Evolutionary conservation across 1,140 invertebrate genomes (phyloP), one percentile per base, ranked within the genome.

Genomic region (Magallana gigas): DNA sequence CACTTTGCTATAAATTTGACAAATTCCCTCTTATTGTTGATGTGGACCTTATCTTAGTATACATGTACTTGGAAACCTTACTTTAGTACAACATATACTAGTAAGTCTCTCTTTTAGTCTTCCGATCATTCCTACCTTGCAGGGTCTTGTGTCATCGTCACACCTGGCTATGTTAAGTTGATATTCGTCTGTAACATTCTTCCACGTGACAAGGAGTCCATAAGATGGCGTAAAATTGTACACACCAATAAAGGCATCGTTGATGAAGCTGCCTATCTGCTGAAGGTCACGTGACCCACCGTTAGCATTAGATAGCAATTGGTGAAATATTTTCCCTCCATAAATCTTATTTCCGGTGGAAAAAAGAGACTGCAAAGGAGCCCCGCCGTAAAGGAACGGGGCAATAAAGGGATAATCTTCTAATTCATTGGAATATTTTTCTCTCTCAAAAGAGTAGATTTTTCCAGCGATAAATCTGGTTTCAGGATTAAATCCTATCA

Each of bases 401-500:
- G 80, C 80, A n/a, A 82, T 56, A 56, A 82, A 82, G 12, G 80
- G 80, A 82, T 82, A 82, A 82, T 82, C 80, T 16, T 82, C 80
- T 14, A 23, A 8, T 18, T 57, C 80, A 56, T 18, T 82, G 16
- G 8, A 8, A 16, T n/a, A 82, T 57, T 82, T 57, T 8, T 82
- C 80, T 8, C 57, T 36, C 0, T 71, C 68, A 82, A 58, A n/a
- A 1, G 48, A 16, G 48, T 82, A 82, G 0, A 82, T 16, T 29
- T 58, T 82, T 57, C n/a, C 80, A 12, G 48, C 8, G 14, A 58
- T 56, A 82, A 85, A 59, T 48, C 18, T 8, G n/a, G 84, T 62
- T 12, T 84, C 57, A n/a, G 71, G 59, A 58, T 14, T 29, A 48
- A 88, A 88, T 23, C 87, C 87, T 11, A 88, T 57, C 1, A 85